Evolutionary conservation across 2,113 vertebrate genomes (phyloP), one percentile per base, ranked within the genome.

Genomic region (Equus przewalskii): DNA sequence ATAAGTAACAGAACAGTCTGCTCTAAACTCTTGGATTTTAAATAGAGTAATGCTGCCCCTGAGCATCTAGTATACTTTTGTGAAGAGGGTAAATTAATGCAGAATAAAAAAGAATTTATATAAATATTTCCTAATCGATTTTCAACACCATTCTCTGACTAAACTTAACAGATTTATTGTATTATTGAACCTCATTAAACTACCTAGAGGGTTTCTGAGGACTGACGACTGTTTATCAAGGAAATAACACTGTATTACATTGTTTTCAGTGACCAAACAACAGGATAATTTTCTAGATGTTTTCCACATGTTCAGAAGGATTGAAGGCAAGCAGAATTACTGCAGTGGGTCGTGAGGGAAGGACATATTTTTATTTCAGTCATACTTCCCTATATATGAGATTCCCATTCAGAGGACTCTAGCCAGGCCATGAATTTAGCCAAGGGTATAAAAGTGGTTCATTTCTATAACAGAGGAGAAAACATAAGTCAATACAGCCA

Each of bases 401-500:
- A 95, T 82, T 88, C 80, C 5, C n/a, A 44, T 87, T 94, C 28
- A 92, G 58, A 80, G 36, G 7, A 90, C 24, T 75, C 14, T 41
- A 87, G 67, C 3, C 33, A 94, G 69, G 19, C 33, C 41, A 51
- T 94, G 82, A 95, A 92, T 88, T 95, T 80, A 97, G 51, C 70
- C 64, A 96, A 87, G 13, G 44, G 58, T 90, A n/a, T 81, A 95
- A 89, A 3, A 62, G 28, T 83, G 18, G 81, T 65, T 97, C 56
- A 60, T 96, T 97, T 96, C 81, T 95, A 41, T 76, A 95, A 94
- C 64, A 86, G 26, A 81, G 22, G 82, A 96, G 70, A 93, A 89
- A 95, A 84, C 44, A 51, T 90, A 96, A 97, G 93, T 95, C 93
- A 94, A 78, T 92, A 84, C 18, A 91, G 54, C 51, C 88, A 15